Evolutionary conservation across 2,888 invertebrate genomes (phyloP).

Genomic region (Pelosia muscerda): DNA sequence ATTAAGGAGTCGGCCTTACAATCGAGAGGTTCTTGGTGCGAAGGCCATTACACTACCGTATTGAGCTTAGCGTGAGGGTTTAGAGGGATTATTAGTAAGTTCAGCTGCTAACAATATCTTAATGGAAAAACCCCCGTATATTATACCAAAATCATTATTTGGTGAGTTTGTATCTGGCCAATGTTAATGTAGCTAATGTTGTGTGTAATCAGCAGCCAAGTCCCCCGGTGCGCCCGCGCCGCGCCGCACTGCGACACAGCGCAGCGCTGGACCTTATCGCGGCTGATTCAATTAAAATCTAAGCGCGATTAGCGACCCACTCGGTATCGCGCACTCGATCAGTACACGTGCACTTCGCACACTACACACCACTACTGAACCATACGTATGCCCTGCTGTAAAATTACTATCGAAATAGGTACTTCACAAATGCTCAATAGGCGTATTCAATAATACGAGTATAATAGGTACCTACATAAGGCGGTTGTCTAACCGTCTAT

Average conservation of each 20-base stretch:
- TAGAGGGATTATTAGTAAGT: no score
- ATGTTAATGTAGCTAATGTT: not conserved
- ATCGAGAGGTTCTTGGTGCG: no score
- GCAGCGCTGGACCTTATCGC: conserved; percentile 33
- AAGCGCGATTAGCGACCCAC: conserved; percentile 17
- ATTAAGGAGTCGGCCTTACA: no score
- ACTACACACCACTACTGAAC: conserved; percentile 4
- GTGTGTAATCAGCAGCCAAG: conserved; percentile 3
- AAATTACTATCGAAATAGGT: not conserved
- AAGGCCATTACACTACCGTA: no score
- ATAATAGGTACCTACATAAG: no score
- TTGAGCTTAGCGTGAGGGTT: no score
- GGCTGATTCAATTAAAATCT: conserved; percentile 52
- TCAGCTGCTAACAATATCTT: no score
- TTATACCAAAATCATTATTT: not conserved
- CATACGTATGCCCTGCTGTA: not conserved
- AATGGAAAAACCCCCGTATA: no score
- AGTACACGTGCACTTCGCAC: conserved; percentile 35
- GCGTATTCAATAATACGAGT: not conserved
- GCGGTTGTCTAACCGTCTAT: no score
- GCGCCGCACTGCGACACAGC: not conserved
- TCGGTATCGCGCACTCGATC: conserved; percentile 38
- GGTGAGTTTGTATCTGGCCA: not conserved
- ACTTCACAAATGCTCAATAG: not conserved
- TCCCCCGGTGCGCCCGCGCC: not conserved